phyloP scores from a whole-genome alignment of 2,888 invertebrate species.

The Torymus aiolomorphi region DNA sequence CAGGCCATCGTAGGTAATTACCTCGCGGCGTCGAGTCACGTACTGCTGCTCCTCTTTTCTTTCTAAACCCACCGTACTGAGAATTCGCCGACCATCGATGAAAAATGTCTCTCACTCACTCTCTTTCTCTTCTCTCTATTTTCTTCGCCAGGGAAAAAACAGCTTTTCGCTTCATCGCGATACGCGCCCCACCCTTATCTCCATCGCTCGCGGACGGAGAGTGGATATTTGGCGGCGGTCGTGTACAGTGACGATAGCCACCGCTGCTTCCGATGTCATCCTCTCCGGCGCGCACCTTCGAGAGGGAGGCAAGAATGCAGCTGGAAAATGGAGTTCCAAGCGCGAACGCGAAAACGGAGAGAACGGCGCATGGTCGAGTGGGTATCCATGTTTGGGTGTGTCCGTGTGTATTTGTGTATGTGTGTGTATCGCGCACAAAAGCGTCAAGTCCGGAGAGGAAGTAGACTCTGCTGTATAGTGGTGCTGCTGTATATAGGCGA shows the following conservation, averaged over 20 bases:
- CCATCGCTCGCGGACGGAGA: neutral
- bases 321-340: constrained; percentile 46
- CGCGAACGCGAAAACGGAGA: constrained; percentile 20
- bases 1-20: constrained; percentile 62
- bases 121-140: constrained; percentile 1
- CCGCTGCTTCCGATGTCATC: neutral
- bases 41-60: constrained; percentile 39
- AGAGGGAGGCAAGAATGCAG: constrained; percentile 45
- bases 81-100: constrained; percentile 46
- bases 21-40: constrained; percentile 62
- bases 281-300: neutral
- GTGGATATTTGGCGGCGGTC: constrained; percentile 14
- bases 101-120: constrained; percentile 34
- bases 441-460: constrained; percentile 28
- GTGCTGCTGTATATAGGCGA: neutral
- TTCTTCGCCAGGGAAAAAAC: constrained; percentile 15
- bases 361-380: neutral
- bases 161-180: constrained; percentile 4
- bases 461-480: neutral
- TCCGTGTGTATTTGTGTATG: too few relatives aligned
- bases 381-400: too few relatives aligned
- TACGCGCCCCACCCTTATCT: neutral
- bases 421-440: constrained; percentile 19
- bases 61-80: constrained; percentile 37
- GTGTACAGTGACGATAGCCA: constrained; percentile 18